phyloP scores from a whole-genome alignment of 2,113 vertebrate genomes.

The Oxyura jamaicensis region DNA sequence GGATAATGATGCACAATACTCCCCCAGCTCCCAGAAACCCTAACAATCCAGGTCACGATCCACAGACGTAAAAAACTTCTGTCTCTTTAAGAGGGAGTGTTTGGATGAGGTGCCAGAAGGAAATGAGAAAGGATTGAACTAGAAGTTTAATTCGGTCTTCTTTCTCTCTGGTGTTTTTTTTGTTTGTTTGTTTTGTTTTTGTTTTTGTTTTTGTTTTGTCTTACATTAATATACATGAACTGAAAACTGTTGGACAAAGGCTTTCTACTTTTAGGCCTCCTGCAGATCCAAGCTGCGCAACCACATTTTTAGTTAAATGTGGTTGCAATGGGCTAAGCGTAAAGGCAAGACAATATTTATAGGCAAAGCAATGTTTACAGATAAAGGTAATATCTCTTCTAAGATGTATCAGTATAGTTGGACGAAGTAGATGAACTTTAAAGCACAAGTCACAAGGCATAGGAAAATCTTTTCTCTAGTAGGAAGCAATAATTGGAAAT shows the following conservation, averaged over 20 bases:
- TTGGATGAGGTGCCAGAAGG: neutral
- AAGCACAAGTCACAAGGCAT: conserved; percentile 3
- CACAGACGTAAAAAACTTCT: neutral
- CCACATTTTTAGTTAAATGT: conserved; percentile 46
- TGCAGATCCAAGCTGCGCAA: neutral
- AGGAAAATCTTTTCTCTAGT: neutral
- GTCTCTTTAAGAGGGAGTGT: neutral
- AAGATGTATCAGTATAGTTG: neutral
- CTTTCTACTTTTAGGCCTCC: neutral
- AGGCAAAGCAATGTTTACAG: conserved; percentile 34
- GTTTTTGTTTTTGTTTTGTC: neutral
- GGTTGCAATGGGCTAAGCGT: neutral
- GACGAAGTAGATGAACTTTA: neutral
- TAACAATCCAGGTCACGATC: neutral
- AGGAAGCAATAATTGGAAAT: neutral
- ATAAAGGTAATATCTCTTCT: neutral
- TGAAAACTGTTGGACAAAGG: neutral
- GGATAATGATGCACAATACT: neutral
- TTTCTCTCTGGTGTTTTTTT: neutral
- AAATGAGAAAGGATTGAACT: neutral
- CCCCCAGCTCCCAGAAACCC: neutral
- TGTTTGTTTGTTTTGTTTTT: too few relatives aligned
- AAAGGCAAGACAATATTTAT: conserved; percentile 12
- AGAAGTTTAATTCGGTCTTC: neutral
- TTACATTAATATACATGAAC: neutral